These are phyloP conservation scores for Amphiprion clarkii DNA, from an alignment of 2,797 vertebrate species.

Conservation along the genomic window DNA sequence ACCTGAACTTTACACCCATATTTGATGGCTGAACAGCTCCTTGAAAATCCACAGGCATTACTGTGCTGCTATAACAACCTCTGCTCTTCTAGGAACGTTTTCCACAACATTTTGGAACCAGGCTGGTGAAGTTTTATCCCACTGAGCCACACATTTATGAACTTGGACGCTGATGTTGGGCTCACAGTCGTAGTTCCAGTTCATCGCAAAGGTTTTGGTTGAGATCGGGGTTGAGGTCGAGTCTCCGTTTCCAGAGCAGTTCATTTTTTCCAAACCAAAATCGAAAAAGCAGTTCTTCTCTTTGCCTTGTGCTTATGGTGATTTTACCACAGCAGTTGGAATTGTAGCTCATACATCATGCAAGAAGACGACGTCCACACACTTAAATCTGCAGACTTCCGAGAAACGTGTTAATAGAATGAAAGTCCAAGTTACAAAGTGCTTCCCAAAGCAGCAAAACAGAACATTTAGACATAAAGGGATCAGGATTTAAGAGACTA, in stretches of 20 bases:
- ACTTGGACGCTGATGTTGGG: neutral
- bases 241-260: neutral
- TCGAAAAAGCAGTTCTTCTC: neutral
- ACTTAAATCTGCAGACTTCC: neutral
- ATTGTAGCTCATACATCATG: no score
- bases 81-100: neutral
- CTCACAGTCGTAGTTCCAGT: neutral
- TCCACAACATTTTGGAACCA: neutral
- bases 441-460: no score
- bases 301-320: neutral
- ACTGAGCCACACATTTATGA: conserved; percentile 5
- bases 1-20: conserved; percentile 2
- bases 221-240: neutral
- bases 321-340: neutral
- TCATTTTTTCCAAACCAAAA: neutral
- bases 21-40: neutral
- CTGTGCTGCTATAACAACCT: neutral
- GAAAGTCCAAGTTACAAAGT: no score
- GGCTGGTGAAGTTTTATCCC: neutral
- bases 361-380: no score
- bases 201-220: neutral
- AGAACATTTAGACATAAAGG: no score
- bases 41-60: neutral
- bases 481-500: no score
- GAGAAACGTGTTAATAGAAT: neutral